A percentile compares a stretch with the other conserved stretches of the same genome.
phyloP scores from a whole-genome alignment of 2,113 vertebrate genomes.

The Lethenteron reissneri region DNA sequence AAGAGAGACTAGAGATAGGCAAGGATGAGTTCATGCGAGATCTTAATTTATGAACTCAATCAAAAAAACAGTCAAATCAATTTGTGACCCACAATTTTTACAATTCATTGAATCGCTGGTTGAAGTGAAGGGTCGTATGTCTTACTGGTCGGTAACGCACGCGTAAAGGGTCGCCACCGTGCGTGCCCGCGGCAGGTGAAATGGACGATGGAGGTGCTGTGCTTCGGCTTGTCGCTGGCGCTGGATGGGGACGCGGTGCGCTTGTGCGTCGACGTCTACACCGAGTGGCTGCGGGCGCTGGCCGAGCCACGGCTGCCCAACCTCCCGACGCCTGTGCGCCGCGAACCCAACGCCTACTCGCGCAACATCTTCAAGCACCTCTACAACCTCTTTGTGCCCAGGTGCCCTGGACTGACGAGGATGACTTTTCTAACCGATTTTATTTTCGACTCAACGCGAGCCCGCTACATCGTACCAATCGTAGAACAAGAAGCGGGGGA shows the following conservation, averaged over 20 bases:
- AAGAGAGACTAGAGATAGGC: too few species aligned
- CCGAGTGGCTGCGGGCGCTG: constrained; percentile 88
- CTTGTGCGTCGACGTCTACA: constrained; percentile 83
- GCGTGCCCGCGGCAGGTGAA: constrained; percentile 36
- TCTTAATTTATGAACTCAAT: too few species aligned
- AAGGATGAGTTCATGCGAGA: too few species aligned
- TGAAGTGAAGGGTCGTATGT: too few species aligned
- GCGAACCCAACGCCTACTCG: constrained; percentile 72
- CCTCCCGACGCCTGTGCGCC: constrained; percentile 65
- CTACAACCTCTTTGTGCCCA: constrained; percentile 80
- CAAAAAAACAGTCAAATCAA: too few species aligned
- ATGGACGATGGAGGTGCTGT: constrained; percentile 95
- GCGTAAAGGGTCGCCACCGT: too few species aligned
- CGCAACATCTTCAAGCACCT: constrained; percentile 82
- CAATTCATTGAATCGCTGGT: too few species aligned
- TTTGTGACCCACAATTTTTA: too few species aligned
- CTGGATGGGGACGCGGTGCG: constrained; percentile 80
- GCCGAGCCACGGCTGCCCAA: constrained; percentile 54
- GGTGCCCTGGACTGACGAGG: constrained; percentile 24
- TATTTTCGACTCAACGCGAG: background rate
- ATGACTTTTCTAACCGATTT: background rate
- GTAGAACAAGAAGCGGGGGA: too few species aligned
- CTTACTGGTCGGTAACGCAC: too few species aligned
- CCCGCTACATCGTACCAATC: too few species aligned
- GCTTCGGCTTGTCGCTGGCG: constrained; percentile 71